Conservation (phyloP, 53 echinoderm and acorn worm genomes). For the Stichopus horrens region DNA sequence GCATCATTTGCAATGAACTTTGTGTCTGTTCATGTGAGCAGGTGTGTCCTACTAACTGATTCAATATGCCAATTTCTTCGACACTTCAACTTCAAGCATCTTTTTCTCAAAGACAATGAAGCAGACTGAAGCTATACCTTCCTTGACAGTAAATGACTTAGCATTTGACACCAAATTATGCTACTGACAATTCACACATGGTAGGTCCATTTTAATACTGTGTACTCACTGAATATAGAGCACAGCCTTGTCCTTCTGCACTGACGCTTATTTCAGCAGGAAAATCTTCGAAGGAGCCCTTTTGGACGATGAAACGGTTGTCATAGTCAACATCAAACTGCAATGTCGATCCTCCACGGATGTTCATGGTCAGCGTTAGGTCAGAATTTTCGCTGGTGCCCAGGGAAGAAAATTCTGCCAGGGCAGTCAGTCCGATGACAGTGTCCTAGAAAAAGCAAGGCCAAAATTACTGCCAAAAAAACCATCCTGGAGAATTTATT, state of each 20-base stretch:
- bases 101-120: no score
- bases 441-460: slow-evolving; percentile 64
- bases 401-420: slow-evolving; percentile 65
- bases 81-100: no score
- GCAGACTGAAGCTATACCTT: no score
- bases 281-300: slow-evolving; percentile 16
- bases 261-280: slow-evolving; percentile 23
- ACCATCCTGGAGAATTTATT: background rate
- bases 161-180: no score
- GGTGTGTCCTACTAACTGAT: no score
- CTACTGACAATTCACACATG: no score
- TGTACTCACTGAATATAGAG: slow-evolving; percentile 17
- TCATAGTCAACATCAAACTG: slow-evolving; percentile 20
- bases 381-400: slow-evolving; percentile 32
- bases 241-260: slow-evolving; percentile 21
- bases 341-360: background rate
- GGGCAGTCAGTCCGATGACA: slow-evolving; percentile 79
- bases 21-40: no score
- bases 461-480: background rate
- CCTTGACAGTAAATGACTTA: no score
- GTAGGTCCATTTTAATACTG: background rate
- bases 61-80: no score
- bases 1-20: no score
- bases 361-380: slow-evolving; percentile 14
- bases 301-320: slow-evolving; percentile 27